Percentiles rank a stretch among this genome's conserved stretches.
These are phyloP conservation scores for Aix galericulata DNA, from an alignment of 2,113 vertebrate species.

Conservation along the genomic window DNA sequence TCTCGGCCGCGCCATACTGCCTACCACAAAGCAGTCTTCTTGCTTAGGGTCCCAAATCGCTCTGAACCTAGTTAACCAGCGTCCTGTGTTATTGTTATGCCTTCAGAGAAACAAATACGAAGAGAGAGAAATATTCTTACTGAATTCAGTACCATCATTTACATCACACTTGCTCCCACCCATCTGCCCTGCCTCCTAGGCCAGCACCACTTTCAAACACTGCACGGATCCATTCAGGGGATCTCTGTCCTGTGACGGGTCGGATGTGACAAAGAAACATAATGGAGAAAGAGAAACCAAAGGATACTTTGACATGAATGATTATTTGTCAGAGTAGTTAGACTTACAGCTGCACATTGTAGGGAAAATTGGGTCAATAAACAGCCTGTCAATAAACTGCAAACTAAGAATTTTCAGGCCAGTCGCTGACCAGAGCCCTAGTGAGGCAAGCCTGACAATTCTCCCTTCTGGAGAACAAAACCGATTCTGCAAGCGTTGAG, in stretches of 20 bases:
- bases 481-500: not conserved
- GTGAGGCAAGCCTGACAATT: not conserved
- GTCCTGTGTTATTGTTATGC: slow-evolving; percentile 79
- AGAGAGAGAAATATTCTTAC: fast-evolving
- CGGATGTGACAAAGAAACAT: not conserved
- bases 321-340: not conserved
- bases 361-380: not conserved
- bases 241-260: not conserved
- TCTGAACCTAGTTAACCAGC: slow-evolving; percentile 82
- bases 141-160: fast-evolving
- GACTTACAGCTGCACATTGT: fast-evolving
- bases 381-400: not conserved
- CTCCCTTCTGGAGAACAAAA: not conserved
- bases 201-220: not conserved
- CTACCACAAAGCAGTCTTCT: slow-evolving; percentile 86
- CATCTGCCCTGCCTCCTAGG: not conserved
- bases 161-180: not conserved
- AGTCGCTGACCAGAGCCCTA: not conserved
- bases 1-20: slow-evolving; percentile 78
- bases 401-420: not conserved
- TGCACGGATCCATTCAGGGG: not conserved
- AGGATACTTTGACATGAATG: fast-evolving
- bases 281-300: not conserved
- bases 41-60: slow-evolving; percentile 90
- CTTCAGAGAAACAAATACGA: not conserved